phyloP scores from a whole-genome alignment of 1,140 invertebrate genomes.

The Harpegnathos saltator region DNA sequence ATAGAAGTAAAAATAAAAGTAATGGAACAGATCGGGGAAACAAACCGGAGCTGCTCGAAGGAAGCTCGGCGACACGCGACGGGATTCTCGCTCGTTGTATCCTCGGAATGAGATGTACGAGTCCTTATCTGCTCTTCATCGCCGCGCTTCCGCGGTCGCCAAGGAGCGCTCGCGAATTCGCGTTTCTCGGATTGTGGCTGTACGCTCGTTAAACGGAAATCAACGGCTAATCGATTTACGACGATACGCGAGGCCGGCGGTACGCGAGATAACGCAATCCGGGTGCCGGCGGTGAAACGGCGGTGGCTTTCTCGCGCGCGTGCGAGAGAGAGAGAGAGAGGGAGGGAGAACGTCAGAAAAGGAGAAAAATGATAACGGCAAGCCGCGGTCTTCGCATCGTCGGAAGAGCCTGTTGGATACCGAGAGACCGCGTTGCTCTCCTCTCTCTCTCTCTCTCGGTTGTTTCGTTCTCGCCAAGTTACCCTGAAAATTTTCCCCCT shows the following conservation, averaged over 20 bases:
- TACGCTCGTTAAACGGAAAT: slow-evolving; percentile 65
- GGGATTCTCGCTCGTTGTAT: neutral
- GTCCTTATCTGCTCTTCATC: slow-evolving; percentile 18
- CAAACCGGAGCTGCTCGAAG: neutral
- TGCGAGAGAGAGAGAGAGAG: neutral
- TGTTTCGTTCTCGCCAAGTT: slow-evolving; percentile 23
- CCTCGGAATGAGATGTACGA: slow-evolving; percentile 5
- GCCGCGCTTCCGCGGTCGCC: neutral
- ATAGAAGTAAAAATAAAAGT: slow-evolving; percentile 2
- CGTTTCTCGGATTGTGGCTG: slow-evolving; percentile 25
- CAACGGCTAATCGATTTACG: slow-evolving; percentile 70
- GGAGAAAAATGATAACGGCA: slow-evolving; percentile 59
- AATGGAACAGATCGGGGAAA: neutral
- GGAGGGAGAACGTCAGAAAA: neutral
- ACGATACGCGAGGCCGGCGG: slow-evolving; percentile 11
- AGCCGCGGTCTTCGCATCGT: slow-evolving; percentile 6
- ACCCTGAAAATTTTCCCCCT: slow-evolving; percentile 8
- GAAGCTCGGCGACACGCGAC: slow-evolving; percentile 12
- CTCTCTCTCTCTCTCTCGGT: neutral
- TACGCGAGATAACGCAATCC: slow-evolving; percentile 50
- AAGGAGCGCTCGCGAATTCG: neutral
- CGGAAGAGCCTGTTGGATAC: neutral
- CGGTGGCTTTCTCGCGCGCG: slow-evolving; percentile 6
- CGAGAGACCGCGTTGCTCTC: slow-evolving; percentile 25
- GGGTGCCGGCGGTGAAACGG: neutral